Conservation (phyloP, 2,797 vertebrate genomes). For the Crocidura indochinensis region DNA sequence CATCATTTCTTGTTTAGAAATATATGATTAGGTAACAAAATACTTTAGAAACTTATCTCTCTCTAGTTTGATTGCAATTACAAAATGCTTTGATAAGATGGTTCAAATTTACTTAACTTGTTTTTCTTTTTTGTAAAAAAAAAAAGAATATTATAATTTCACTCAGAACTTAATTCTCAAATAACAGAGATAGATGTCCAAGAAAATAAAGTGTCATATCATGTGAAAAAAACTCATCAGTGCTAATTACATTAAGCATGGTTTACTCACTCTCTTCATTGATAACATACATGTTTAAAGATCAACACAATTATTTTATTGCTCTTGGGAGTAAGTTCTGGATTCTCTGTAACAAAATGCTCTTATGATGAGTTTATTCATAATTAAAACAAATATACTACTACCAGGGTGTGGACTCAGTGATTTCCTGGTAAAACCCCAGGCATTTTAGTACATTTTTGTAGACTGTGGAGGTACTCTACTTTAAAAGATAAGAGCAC, state of each 20-base stretch:
- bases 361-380: not conserved
- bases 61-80: not conserved
- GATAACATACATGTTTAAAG: not conserved
- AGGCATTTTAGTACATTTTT: not conserved
- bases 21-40: not conserved
- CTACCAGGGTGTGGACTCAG: not conserved
- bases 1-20: not conserved
- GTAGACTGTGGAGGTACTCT: not conserved
- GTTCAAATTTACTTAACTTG: not conserved
- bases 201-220: not conserved
- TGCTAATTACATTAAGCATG: not conserved
- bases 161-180: not conserved
- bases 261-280: not conserved
- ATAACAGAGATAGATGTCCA: not conserved
- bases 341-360: not conserved
- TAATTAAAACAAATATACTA: conserved; percentile 18
- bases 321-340: not conserved
- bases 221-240: not conserved
- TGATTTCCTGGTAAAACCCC: not conserved
- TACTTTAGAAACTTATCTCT: not conserved
- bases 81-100: not conserved
- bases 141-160: not conserved
- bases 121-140: not conserved
- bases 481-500: conserved; percentile 26
- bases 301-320: not conserved